A percentile compares a stretch with the other conserved stretches of the same genome.
phyloP scores from a whole-genome alignment of 2,888 invertebrate genomes.

The Matsumyia berberina region DNA sequence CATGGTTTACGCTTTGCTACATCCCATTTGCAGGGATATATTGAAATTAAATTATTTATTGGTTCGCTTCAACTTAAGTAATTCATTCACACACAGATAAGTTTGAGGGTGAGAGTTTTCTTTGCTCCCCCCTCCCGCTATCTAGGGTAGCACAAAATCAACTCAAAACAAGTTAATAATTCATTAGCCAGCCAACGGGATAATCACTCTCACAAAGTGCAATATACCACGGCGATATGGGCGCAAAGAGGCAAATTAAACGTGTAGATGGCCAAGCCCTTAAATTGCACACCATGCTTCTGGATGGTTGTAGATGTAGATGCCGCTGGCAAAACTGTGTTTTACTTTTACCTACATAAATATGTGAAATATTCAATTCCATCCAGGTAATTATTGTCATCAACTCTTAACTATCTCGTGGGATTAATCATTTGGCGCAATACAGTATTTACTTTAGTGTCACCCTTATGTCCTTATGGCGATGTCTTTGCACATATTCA shows the following conservation, averaged over 20 bases:
- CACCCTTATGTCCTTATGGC: conserved; percentile 33
- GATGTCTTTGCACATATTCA: conserved; percentile 19
- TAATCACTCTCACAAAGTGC: conserved; percentile 48
- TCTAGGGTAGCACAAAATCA: conserved; percentile 37
- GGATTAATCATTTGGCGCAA: conserved; percentile 75
- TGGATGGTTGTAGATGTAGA: too few species aligned
- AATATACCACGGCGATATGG: conserved; percentile 1
- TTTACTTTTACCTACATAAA: conserved; percentile 19
- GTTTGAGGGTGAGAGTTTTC: conserved; percentile 11
- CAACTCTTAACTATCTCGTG: conserved; percentile 72
- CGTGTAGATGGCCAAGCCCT: conserved; percentile 31
- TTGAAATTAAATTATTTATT: conserved; percentile 55
- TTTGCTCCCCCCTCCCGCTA: not conserved
- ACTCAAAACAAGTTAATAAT: conserved; percentile 53
- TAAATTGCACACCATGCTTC: conserved; percentile 13
- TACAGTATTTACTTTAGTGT: conserved; percentile 68
- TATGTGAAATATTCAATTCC: conserved; percentile 66
- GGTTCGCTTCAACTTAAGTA: conserved; percentile 21
- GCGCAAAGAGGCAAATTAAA: conserved; percentile 1
- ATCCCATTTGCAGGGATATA: conserved; percentile 23
- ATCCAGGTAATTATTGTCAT: conserved; percentile 69
- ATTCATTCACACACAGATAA: conserved; percentile 1
- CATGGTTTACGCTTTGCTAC: not conserved
- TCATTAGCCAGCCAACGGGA: conserved; percentile 50
- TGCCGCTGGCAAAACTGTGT: conserved; percentile 4